Percentiles rank a stretch among this genome's conserved stretches.
Evolutionary conservation across 2,888 invertebrate species (phyloP).

Genomic region (Synanthedon andrenaeformis): DNA sequence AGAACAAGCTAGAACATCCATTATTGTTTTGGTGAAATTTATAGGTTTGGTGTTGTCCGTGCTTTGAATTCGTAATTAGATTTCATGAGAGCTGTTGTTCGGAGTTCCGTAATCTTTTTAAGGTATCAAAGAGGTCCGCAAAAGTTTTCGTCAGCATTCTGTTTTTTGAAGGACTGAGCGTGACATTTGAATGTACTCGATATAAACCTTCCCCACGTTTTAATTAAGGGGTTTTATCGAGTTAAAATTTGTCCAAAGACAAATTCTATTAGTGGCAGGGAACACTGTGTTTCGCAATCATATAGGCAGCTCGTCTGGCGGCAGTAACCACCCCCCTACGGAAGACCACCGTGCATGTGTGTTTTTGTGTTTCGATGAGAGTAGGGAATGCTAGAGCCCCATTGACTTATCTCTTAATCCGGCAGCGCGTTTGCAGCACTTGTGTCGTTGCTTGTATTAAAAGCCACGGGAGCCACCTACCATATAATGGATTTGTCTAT

Average conservation of each 20-base stretch:
- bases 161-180: constrained; percentile 12
- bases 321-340: no score
- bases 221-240: not conserved
- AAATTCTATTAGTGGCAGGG: no score
- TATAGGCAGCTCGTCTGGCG: no score
- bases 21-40: constrained; percentile 44
- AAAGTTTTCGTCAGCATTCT: constrained; percentile 10
- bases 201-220: constrained; percentile 3
- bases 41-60: constrained; percentile 28
- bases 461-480: no score
- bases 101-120: constrained; percentile 24
- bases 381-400: no score
- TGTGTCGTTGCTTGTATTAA: no score
- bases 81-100: constrained; percentile 28
- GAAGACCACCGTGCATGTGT: no score
- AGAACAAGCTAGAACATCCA: constrained; percentile 14
- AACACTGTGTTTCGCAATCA: no score
- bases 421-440: no score
- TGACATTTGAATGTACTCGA: constrained; percentile 14
- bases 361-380: not conserved
- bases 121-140: constrained; percentile 4
- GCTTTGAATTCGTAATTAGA: constrained; percentile 42
- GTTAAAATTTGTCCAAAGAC: not conserved
- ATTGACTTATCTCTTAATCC: no score
- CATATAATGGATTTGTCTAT: no score